Conservation (phyloP, 2,797 vertebrate genomes). For the Selene dorsalis region DNA sequence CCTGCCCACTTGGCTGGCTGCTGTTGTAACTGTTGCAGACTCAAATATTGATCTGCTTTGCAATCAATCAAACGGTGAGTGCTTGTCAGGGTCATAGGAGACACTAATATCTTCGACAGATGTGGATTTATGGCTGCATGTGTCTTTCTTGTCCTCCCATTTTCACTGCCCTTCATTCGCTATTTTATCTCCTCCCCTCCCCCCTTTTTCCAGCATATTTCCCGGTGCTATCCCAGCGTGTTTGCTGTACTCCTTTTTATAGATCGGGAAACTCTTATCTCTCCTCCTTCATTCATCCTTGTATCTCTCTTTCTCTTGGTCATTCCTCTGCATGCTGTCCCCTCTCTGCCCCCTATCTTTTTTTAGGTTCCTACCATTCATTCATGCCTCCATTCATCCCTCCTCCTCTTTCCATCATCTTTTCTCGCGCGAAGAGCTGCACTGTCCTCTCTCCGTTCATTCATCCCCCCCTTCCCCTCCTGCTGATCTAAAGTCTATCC, state of each 20-base stretch:
- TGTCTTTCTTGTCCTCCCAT: constrained; percentile 25
- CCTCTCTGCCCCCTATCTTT: neutral
- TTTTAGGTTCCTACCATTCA: constrained; percentile 12
- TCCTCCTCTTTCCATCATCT: constrained; percentile 7
- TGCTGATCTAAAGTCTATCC: constrained; percentile 70
- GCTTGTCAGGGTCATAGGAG: constrained; percentile 63
- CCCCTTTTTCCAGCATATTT: constrained; percentile 2
- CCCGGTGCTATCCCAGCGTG: neutral
- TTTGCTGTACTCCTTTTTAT: constrained; percentile 18
- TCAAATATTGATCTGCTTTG: constrained; percentile 64
- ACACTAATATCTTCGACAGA: constrained; percentile 57
- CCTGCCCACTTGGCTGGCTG: constrained; percentile 19
- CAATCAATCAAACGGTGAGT: constrained; percentile 62
- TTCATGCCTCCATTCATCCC: constrained; percentile 34
- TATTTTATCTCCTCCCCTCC: constrained; percentile 1
- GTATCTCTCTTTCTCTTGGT: neutral
- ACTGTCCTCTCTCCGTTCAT: constrained; percentile 31
- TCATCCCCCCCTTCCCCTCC: constrained; percentile 29
- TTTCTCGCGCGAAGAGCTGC: constrained; percentile 23
- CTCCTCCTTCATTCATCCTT: constrained; percentile 34
- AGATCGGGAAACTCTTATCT: neutral
- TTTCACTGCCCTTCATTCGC: constrained; percentile 34
- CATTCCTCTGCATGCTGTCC: constrained; percentile 1
- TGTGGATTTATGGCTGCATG: constrained; percentile 60
- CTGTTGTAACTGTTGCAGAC: constrained; percentile 40